Conservation (phyloP, 2,888 invertebrate species). For the Amblyteles armatorius region DNA sequence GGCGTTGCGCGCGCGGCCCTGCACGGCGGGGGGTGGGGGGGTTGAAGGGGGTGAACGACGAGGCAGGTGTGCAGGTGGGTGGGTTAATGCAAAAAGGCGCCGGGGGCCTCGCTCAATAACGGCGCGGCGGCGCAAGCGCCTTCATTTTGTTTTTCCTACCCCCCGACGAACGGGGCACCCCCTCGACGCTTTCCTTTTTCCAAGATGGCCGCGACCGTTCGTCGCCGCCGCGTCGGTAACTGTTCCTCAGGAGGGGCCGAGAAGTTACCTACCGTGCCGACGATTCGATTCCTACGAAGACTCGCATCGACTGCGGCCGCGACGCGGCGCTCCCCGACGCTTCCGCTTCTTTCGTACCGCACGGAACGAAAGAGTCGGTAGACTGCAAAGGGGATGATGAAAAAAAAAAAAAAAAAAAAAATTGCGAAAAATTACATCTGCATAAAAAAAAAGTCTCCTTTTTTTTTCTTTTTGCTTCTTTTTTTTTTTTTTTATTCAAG, state of each 20-base stretch:
- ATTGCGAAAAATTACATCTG: background rate
- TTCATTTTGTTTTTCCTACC: constrained; percentile 85
- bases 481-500: background rate
- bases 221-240: constrained; percentile 74
- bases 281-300: constrained; percentile 36
- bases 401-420: constrained; percentile 29
- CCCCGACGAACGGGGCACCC: constrained; percentile 56
- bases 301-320: constrained; percentile 44
- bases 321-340: constrained; percentile 66
- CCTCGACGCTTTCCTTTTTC: constrained; percentile 81
- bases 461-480: background rate
- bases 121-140: constrained; percentile 84
- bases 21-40: constrained; percentile 43
- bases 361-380: constrained; percentile 31
- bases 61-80: constrained; percentile 72
- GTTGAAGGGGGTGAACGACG: constrained; percentile 67
- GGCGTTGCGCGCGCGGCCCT: constrained; percentile 66
- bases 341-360: constrained; percentile 60
- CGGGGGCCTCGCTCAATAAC: constrained; percentile 83
- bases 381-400: background rate
- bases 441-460: background rate
- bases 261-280: constrained; percentile 67
- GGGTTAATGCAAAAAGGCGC: constrained; percentile 82
- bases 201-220: constrained; percentile 79
- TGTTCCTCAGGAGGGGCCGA: constrained; percentile 69